Evolutionary conservation across 2,888 invertebrate species (phyloP), one percentile per base, ranked within the genome.

Genomic region (Drosophila macrospina): DNA sequence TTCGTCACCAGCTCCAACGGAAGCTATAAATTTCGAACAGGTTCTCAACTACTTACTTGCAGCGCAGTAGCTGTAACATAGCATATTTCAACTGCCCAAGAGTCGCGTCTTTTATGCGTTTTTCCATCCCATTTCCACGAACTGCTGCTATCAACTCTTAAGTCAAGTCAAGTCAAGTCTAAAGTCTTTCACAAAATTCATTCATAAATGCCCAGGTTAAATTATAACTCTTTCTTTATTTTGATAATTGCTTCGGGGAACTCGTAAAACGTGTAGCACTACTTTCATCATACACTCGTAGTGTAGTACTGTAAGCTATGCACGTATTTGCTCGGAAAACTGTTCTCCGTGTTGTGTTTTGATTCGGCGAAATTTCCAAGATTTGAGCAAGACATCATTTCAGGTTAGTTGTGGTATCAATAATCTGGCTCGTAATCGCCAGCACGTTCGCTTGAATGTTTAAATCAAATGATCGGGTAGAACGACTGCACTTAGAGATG

Each of bases 21-120:
- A 83, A 83, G 71, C 76, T 68, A 74, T 86, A 84, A 88, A 83
- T 88, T 80, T 64, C 24, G 39, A 77, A 80, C 77, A 77, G 86
- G 78, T 75, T 86, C 77, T 67, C 36, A 67, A 51, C 61, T n/a
- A 42, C 57, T 65, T 50, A 42, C 61, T 67, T 47, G 41, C 50
- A 62, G 28, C 57, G 60, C 74, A 64, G 79, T 78, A 57, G 79
- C 61, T 24, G 15, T 16, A n/a, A 34, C 37, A 71, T 16, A n/a
- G 26, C 37, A 71, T 57, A 16, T 42, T 65, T 41, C 28, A 67
- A 61, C 60, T 74, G 24, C 34, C 42, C 45, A 41, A 52, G 11
- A 47, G 28, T 34, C n/a, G 37, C 20, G 60, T 72, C 50, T 55
- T 69, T 54, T 56, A 61, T 54, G 41, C 61, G 45, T 73, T 71